Percentiles rank a stretch among this genome's conserved stretches.
These are phyloP conservation scores for Boleophthalmus pectinirostris DNA, from an alignment of 2,113 vertebrate genomes.

Conservation along the genomic window DNA sequence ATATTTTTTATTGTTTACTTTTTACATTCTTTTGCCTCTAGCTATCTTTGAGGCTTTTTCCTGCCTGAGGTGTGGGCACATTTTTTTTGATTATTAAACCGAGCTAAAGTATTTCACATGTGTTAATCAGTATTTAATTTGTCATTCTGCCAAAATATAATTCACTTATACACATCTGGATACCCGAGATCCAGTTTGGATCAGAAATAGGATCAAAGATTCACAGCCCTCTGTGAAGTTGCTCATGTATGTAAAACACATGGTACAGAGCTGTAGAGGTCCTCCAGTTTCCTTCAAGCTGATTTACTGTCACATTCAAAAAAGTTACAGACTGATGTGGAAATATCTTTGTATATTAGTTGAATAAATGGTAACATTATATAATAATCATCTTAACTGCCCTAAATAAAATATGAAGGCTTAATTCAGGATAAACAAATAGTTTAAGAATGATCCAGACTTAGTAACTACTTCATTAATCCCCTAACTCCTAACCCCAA, in stretches of 20 bases:
- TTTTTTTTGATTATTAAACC: slow-evolving; percentile 5
- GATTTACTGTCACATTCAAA: slow-evolving; percentile 26
- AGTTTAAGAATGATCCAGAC: too few relatives aligned
- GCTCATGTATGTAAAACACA: slow-evolving; percentile 19
- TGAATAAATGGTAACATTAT: too few relatives aligned
- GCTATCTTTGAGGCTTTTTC: neutral
- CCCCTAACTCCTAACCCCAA: too few relatives aligned
- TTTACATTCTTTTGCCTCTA: neutral
- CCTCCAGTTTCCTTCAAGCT: slow-evolving; percentile 14
- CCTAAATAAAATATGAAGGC: too few relatives aligned
- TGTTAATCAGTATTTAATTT: slow-evolving; percentile 36
- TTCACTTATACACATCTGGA: slow-evolving; percentile 25
- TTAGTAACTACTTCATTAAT: too few relatives aligned
- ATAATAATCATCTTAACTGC: too few relatives aligned
- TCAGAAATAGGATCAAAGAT: slow-evolving; percentile 17
- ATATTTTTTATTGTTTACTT: neutral
- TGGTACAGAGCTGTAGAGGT: slow-evolving; percentile 4
- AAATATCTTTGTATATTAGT: neutral
- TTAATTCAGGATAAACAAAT: too few relatives aligned
- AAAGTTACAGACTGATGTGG: slow-evolving; percentile 16
- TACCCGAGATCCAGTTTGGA: neutral
- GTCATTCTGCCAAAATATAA: slow-evolving; percentile 31
- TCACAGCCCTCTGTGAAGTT: slow-evolving; percentile 17
- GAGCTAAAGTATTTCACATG: slow-evolving; percentile 62
- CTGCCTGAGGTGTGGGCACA: slow-evolving; percentile 5